Conservation (phyloP, 2,797 vertebrate species). For the Anisognathus igniventris region DNA sequence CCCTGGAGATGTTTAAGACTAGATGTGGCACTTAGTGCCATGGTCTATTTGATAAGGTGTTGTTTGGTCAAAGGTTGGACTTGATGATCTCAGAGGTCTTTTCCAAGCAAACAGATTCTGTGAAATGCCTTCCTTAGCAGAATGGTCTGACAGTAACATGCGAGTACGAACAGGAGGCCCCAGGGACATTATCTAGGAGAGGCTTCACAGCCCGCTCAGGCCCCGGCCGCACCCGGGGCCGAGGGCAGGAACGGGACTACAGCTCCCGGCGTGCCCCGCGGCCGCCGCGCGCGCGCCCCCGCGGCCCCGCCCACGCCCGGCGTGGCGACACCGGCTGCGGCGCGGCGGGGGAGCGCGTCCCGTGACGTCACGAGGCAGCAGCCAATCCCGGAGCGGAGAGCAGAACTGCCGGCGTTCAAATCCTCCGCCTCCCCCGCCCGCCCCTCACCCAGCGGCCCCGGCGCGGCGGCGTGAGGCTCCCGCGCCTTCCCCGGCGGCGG, state of each 20-base stretch:
- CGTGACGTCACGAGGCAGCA: not conserved
- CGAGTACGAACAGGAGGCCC: no score
- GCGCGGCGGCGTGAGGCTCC: not conserved
- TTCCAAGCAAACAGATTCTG: not conserved
- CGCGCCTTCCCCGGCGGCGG: not conserved
- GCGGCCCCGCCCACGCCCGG: not conserved
- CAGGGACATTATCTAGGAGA: no score
- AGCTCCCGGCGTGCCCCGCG: not conserved
- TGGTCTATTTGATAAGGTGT: not conserved
- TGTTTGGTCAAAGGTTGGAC: not conserved
- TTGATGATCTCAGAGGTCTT: not conserved
- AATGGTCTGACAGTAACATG: rapidly evolving
- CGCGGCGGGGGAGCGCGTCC: not conserved
- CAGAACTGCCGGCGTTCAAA: conserved; percentile 79
- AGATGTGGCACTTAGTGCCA: not conserved
- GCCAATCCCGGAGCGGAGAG: conserved; percentile 65
- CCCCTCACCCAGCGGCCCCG: conserved; percentile 56
- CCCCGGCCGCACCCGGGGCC: rapidly evolving
- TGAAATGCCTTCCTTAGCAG: not conserved
- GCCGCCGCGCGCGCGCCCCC: rapidly evolving
- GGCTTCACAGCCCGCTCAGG: rapidly evolving
- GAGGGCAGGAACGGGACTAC: not conserved
- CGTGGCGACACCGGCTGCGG: not conserved
- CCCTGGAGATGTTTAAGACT: not conserved
- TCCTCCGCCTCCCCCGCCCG: conserved; percentile 62